phyloP scores from a whole-genome alignment of 1,140 invertebrate species.

The Idris sp. region DNA sequence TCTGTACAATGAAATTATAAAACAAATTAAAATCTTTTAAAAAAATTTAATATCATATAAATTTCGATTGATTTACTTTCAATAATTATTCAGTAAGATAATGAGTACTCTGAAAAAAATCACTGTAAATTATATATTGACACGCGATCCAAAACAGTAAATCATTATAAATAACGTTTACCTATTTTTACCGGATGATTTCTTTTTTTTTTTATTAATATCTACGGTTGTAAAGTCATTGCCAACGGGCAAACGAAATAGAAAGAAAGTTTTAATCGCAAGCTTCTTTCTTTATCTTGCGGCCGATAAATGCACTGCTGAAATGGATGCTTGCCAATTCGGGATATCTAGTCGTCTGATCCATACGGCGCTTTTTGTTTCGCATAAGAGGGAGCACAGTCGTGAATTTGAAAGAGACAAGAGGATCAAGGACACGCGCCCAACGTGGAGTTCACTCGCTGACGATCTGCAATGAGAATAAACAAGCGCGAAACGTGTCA shows the following conservation, averaged over 20 bases:
- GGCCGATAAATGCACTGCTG: neutral
- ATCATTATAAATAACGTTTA: too few relatives aligned
- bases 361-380: slow-evolving; percentile 34
- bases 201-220: slow-evolving; percentile 6
- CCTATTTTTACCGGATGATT: neutral
- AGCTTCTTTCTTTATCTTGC: slow-evolving; percentile 1
- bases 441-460: slow-evolving; percentile 34
- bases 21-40: too few relatives aligned
- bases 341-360: slow-evolving; percentile 36
- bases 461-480: slow-evolving; percentile 65
- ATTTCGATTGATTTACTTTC: too few relatives aligned
- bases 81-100: too few relatives aligned
- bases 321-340: slow-evolving; percentile 67
- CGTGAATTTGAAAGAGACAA: slow-evolving; percentile 60
- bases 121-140: too few relatives aligned
- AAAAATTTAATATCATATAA: too few relatives aligned
- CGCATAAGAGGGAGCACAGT: slow-evolving; percentile 24
- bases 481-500: slow-evolving; percentile 63
- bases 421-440: slow-evolving; percentile 67
- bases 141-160: too few relatives aligned
- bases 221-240: neutral
- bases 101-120: too few relatives aligned
- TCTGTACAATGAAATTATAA: too few relatives aligned
- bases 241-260: neutral
- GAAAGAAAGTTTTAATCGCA: neutral